Evolutionary conservation across 2,797 vertebrate species (phyloP), one percentile per base, ranked within the genome.

Genomic region (Myripristis jacobus): DNA sequence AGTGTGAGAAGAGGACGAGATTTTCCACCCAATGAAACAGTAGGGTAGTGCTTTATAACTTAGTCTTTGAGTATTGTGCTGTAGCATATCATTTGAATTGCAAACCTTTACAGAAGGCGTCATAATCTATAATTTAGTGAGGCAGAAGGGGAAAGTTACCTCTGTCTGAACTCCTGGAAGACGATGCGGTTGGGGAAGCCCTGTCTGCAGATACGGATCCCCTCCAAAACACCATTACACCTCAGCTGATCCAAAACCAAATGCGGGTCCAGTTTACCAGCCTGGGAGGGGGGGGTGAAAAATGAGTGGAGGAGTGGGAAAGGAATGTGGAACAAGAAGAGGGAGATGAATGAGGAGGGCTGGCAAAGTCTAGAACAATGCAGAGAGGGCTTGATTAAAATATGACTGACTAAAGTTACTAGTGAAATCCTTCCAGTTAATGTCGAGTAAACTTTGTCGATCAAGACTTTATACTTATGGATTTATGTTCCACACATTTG

Each of bases 121-220:
- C 1, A 50, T 12, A 8, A 22, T 3, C 2, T 15, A 22, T 24
- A 31, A 19, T 56, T 1, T 36, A 62, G 3, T 13, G 24, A 54
- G 25, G 18, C 16, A 34, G 3, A 31, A 27, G 24, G 16, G 31
- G 15, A 7, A 18, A 11, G 6, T 91, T 24, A 98, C 97, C 97
- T 97, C 89, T 98, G 97, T 80, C 97, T 95, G 83, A 99, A 99
- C 76, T 99, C 97, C 93, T 99, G 97, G 94, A 99, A 99, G 61
- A 98, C 93, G 1, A 99, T 99, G 44, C 97, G 95, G 90, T 99
- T 99, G n/a, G 97, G 97, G 91, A 99, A 99, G 7, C 97, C 97
- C 88, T 99, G 97, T 78, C 97, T 96, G 79, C 97, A 99, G 92
- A 99, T 99, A 13, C 97, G 89, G 78, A 99, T 99, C 27, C 97